Percentiles rank a stretch among this genome's conserved stretches.
Conservation (phyloP, 2,113 vertebrate species). For the Murina feae region DNA sequence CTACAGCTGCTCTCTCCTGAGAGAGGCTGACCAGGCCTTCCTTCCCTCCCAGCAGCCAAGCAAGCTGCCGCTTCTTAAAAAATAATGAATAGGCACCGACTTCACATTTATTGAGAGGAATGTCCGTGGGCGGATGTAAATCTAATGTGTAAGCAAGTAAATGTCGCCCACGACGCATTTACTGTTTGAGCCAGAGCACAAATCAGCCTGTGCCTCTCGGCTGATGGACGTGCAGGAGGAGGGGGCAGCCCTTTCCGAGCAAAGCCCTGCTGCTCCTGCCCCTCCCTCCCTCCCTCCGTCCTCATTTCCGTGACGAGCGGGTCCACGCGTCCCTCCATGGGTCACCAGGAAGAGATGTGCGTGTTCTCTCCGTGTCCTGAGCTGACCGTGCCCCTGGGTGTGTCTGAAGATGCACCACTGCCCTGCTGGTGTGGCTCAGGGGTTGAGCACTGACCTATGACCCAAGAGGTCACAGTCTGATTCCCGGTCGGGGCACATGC, state of each 20-base stretch:
- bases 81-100: not conserved
- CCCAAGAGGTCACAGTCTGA: too few relatives aligned
- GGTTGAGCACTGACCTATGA: too few relatives aligned
- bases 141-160: conserved; percentile 45
- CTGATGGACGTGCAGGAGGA: not conserved
- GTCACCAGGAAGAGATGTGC: not conserved
- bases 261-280: rapidly evolving
- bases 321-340: too few relatives aligned
- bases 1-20: rapidly evolving
- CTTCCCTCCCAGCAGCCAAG: not conserved
- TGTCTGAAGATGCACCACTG: rapidly evolving
- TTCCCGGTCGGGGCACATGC: too few relatives aligned
- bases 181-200: not conserved
- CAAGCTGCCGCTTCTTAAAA: not conserved
- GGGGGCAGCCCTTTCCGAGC: not conserved
- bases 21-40: rapidly evolving
- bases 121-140: conserved; percentile 43
- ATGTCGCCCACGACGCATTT: not conserved
- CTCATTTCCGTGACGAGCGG: not conserved
- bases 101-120: not conserved
- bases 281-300: not conserved
- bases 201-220: not conserved
- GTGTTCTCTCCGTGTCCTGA: not conserved
- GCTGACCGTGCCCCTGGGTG: rapidly evolving
- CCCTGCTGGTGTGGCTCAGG: too few relatives aligned